Evolutionary conservation across 2,888 invertebrate species (phyloP), one percentile per base, ranked within the genome.

Genomic region (Rosalia funebris): DNA sequence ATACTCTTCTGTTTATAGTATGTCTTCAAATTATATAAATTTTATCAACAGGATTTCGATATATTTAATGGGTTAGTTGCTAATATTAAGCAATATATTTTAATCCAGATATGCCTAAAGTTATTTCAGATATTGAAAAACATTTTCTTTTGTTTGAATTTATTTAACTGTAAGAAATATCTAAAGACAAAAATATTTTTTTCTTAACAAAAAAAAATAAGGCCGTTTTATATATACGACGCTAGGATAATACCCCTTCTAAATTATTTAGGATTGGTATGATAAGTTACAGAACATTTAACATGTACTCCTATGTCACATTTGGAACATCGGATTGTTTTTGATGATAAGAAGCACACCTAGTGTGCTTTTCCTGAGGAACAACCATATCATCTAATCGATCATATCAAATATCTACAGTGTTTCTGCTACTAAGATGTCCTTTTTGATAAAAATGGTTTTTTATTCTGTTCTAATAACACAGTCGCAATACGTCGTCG

Each of bases 401-500:
- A 44, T 64, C 63, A 53, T 39, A 65, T 34, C 61, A 25, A 10
- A 53, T 46, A 32, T 57, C 15, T 16, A 9, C 41, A n/a, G n/a
- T n/a, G n/a, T n/a, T n/a, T n/a, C n/a, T n/a, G n/a, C n/a, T n/a
- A n/a, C n/a, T n/a, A n/a, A n/a, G n/a, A n/a, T n/a, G 42, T 3
- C 41, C 36, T 57, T 16, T 39, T 34, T 12, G 11, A 12, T 15
- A 39, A 9, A 31, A 25, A 14, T 9, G n/a, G n/a, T n/a, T 11
- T 11, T 52, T 54, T 45, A 9, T 54, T 54, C 12, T 55, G 19
- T n/a, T 46, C n/a, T 12, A 56, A 41, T 9, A 56, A 9, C 2
- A 16, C 41, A n/a, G 14, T 58, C 10, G 65, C 68, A 32, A 71
- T 37, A 7, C 48, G 42, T 52, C 69, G 50, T 16, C 69, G 34